Conservation (phyloP, 2,888 invertebrate genomes). For the Lysandra coridon region DNA sequence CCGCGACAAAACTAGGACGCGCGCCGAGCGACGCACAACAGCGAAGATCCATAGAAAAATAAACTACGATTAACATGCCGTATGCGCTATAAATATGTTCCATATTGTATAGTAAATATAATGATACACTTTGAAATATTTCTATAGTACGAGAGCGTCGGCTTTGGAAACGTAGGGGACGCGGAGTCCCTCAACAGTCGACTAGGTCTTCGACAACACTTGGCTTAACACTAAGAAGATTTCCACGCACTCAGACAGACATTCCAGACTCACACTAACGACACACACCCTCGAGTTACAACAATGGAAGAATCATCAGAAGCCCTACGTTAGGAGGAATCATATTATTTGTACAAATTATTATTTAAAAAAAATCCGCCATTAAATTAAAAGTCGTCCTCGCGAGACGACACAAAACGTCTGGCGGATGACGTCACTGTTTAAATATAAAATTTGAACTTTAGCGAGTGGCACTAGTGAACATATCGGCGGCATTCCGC, state of each 20-base stretch:
- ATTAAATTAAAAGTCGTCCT: conserved; percentile 15
- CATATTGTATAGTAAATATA: conserved; percentile 35
- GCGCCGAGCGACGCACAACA: conserved; percentile 42
- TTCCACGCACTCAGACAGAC: neutral
- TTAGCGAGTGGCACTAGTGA: conserved; percentile 33
- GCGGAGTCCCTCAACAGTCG: neutral
- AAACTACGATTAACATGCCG: conserved; percentile 48
- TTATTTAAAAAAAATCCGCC: conserved; percentile 18
- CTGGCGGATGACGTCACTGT: neutral
- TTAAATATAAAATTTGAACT: conserved; percentile 32
- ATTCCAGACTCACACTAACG: conserved; percentile 45
- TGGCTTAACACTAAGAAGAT: conserved; percentile 9
- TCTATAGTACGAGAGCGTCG: conserved; percentile 24
- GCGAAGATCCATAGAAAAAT: conserved; percentile 67
- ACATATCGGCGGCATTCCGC: conserved; percentile 20
- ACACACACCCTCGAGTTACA: conserved; percentile 49
- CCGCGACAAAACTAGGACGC: conserved; percentile 23
- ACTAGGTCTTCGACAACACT: conserved; percentile 16
- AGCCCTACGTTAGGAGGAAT: conserved; percentile 54
- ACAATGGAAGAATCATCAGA: conserved; percentile 74
- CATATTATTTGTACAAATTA: conserved; percentile 33
- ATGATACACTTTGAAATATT: conserved; percentile 34
- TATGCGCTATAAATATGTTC: conserved; percentile 49
- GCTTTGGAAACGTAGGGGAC: conserved; percentile 25
- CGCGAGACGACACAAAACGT: conserved; percentile 29